Base-by-base conservation (phyloP, 2,113 vertebrate species). In the Stigmatopora argus region DNA sequence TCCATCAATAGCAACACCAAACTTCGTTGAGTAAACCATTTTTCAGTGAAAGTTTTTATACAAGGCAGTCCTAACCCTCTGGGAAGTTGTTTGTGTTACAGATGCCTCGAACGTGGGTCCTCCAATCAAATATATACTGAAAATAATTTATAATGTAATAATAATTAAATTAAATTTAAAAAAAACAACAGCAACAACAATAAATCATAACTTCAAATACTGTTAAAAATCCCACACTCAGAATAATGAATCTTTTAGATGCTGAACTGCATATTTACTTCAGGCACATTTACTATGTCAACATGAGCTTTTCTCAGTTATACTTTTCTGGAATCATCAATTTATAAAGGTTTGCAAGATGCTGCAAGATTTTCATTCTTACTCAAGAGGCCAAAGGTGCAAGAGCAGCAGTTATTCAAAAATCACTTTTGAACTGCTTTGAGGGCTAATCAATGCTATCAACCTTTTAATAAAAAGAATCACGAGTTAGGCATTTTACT, bases 21-120 rank as follows among this genome's bases (percentile, higher is more conserved):
- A 83, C 72, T 47, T 21, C 13, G 82, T 77, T 82, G 71, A 73
- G 76, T 83, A 75, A 67, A 67, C 80, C 78, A 66, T 91, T 88
- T 83, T 76, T 88, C 89, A 86, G 23, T 82, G 89, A 87, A 86
- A 89, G 78, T 81, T 86, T 84, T 81, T 58, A 70, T 57, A 76
- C 65, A 35, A 44, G 71, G 68, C 77, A 85, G 78, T 74, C 72
- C 81, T 88, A 79, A 77, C 84, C 88, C 83, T 77, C 78, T 82
- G 85, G 84, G 77, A 70, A 73, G 58, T 55, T 55, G 64, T 83
- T 81, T 46, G 6, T 45, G 76, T 78, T 80, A 84, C 38, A 19
- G 69, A 75, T 73, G 72, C 70, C 76, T 85, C 66, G 0, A 48
- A 72, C 77, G 78, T 85, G 77, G 80, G 83, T 78, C 76, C 87